Evolutionary conservation across 2,797 vertebrate species (phyloP).

Genomic region (Capromys pilorides): DNA sequence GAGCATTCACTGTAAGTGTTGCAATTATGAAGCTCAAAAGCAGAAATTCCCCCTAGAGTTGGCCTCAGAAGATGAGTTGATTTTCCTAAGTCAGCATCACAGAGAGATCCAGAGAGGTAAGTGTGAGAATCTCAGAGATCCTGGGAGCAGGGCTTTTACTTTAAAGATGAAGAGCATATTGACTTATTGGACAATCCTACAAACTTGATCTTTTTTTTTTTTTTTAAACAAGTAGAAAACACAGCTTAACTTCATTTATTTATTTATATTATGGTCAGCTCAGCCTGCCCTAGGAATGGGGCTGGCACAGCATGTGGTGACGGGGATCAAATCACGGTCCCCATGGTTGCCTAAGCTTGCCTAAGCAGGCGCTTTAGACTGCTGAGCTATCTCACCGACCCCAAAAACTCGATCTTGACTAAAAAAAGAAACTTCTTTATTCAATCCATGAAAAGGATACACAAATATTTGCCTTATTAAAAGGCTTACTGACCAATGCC

Average conservation of each 20-base stretch:
- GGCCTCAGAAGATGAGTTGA: background rate
- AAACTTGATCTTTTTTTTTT: background rate
- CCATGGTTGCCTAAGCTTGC: too few species aligned
- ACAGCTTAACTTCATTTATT: too few species aligned
- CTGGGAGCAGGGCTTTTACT: background rate
- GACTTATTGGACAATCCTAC: background rate
- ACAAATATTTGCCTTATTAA: slow-evolving; percentile 31
- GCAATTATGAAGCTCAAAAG: background rate
- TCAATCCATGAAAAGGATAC: background rate
- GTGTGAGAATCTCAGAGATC: background rate
- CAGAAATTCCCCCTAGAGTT: background rate
- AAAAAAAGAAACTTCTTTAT: slow-evolving; percentile 9
- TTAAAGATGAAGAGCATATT: slow-evolving; percentile 8
- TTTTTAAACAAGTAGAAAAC: too few species aligned
- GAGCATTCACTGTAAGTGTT: background rate
- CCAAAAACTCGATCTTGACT: slow-evolving; percentile 21
- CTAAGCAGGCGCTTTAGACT: too few species aligned
- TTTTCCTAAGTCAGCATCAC: background rate
- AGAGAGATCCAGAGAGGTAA: background rate
- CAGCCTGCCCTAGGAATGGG: too few species aligned
- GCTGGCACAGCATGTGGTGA: too few species aligned
- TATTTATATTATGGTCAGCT: too few species aligned
- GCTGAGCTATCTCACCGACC: too few species aligned
- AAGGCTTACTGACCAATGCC: background rate
- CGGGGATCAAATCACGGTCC: too few species aligned